Evolutionary conservation across 1,140 invertebrate species (phyloP), one percentile per base, ranked within the genome.

Genomic region (Tigriopus japonicus): DNA sequence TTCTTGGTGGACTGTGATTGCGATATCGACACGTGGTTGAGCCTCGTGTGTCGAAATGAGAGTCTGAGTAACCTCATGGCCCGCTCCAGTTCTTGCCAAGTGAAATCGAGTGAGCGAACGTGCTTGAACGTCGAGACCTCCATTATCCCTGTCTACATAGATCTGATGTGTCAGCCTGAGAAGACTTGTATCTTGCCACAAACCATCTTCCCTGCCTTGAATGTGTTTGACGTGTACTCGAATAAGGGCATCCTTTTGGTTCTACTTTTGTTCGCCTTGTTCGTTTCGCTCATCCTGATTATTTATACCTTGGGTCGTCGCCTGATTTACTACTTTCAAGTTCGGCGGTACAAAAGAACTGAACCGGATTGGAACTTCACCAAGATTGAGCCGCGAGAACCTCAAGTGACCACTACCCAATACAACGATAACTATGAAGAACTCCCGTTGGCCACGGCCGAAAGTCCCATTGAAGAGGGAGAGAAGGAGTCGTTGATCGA

Each of bases 301-400:
- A 58, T 58, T 23, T 40, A n/a, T 6, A 58, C 35, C 24, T 42
- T 58, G 15, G 17, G 35, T 42, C 55, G 55, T 40, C 42, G 55
- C 5, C 35, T 58, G 5, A 10, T 40, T 2, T 58, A 28, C 28
- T 17, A 19, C 10, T 14, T 58, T 23, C 40, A 24, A 15, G 23
- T 17, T 5, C 17, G 15, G 17, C 15, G 42, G 5, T 17, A 41
- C 15, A 23, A 21, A n/a, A 19, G 21, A 9, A 40, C 35, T 3
- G 41, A 42, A 41, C 21, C 35, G 14, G 55, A 58, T 6, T 58
- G 55, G 55, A 58, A 42, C 40, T 58, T 58, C 55, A 58, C 55
- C 2, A 23, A 58, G 13, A 58, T 58, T 58, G 55, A 58, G 28
- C 28, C 24, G 21, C 55, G 17, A 23, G 40, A 58, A 6, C 41